Percentiles rank a stretch among this genome's conserved stretches.
Conservation (phyloP, 2,888 invertebrate genomes). For the Tineola bisselliella region DNA sequence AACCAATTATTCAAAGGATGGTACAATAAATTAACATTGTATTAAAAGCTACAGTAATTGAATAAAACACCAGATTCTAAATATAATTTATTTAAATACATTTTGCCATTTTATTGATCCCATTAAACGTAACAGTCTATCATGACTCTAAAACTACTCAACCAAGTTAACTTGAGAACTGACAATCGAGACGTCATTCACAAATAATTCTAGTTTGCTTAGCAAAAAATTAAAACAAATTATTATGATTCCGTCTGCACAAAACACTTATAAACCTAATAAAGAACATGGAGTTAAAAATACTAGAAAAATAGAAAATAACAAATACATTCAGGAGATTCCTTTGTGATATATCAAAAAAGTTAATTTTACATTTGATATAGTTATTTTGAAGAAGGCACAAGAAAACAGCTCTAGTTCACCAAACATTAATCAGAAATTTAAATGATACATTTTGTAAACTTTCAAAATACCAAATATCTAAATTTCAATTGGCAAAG, state of each 20-base stretch:
- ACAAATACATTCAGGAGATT: too few species aligned
- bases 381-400: too few species aligned
- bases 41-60: conserved; percentile 17
- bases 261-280: too few species aligned
- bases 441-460: not conserved
- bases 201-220: too few species aligned
- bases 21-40: conserved; percentile 46
- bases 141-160: not conserved
- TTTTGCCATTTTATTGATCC: not conserved
- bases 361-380: not conserved
- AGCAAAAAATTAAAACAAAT: too few species aligned
- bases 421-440: not conserved
- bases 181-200: too few species aligned
- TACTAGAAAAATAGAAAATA: too few species aligned
- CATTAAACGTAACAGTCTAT: not conserved
- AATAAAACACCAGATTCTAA: not conserved
- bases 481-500: not conserved
- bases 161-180: not conserved
- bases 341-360: too few species aligned
- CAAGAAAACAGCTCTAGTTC: too few species aligned
- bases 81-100: not conserved
- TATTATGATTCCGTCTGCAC: too few species aligned
- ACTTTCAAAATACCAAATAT: too few species aligned
- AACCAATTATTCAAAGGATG: conserved; percentile 39
- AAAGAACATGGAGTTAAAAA: too few species aligned